Evolutionary conservation across 2,888 invertebrate genomes (phyloP), one percentile per base, ranked within the genome.

Genomic region (Bugula neritina): DNA sequence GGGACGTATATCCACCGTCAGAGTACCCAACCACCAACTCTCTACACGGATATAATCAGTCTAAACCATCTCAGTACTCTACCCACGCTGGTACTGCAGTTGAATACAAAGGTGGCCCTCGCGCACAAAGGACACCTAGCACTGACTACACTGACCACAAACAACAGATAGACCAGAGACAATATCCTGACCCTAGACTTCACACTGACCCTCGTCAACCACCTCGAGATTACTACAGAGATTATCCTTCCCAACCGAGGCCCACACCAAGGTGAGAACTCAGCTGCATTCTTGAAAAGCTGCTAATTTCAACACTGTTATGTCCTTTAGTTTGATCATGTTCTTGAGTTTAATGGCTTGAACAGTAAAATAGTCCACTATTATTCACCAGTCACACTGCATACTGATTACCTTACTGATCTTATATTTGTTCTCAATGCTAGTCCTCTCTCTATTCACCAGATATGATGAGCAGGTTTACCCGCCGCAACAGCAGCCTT

Each of bases 1-100:
- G 63, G 63, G 63, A 63, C 3, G 63, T 31, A 3, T 63, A 63
- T n/a, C 63, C 63, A 29, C 63, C 63, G 3, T 31, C 21, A 5
- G 63, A 63, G 5, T 63, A 63, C 31, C 63, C 34, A 25, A 63
- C 63, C 17, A 63, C 63, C 29, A 63, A 63, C 63, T 34, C 29
- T 10, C 31, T 63, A 31, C 63, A 63, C 3, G 63, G 63, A 13
- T 63, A 63, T 34, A 21, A 63, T 10, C 63, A 25, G 31, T 10
- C 13, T 21, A 21, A 21, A 63, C 29, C 31, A 25, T 13, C 31
- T 3, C 63, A 63, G 10, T 34, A 63, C 31, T n/a, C 63, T 13
- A 31, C 13, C 3, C 31, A 63, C 27, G 17, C 34, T 10, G 31
- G 31, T 10, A 10, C 34, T 63, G 10, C 29, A 31, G 63, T 31